Base-by-base conservation (phyloP, 2,113 vertebrate genomes). In the Cyanoramphus novaezelandiae region DNA sequence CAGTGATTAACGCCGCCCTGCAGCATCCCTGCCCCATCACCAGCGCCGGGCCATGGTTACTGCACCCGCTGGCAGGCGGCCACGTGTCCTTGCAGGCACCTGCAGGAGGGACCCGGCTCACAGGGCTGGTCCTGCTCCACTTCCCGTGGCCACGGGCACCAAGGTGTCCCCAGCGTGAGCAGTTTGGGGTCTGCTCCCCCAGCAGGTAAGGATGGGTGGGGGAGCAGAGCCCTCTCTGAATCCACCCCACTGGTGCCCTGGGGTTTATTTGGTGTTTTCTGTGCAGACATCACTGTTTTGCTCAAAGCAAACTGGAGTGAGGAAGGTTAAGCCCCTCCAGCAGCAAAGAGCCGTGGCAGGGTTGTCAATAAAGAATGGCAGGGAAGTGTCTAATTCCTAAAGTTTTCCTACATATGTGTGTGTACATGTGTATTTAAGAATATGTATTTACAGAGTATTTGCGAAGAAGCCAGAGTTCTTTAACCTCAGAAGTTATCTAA, bases 71-170 rank as follows among this genome's bases (percentile, higher is more conserved):
- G 94, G 94, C 88, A 63, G 0, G 0, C 1, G 6, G 95, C 95
- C 92, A 70, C 9, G 0, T 86, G 88, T 95, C 96, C 91, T 93
- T 70, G 92, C 76, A 94, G 92, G 91, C 94, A 95, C 55, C 72
- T 83, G 88, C 92, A 84, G 63, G 88, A 86, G 64, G 60, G 55
- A 95, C 65, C 86, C 81, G 82, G 68, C 79, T 93, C 28, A 68
- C 59, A 59, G 77, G 55, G 76, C 7, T 70, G 64, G 46, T 94
- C 64, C 88, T 90, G 86, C 83, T 83, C 37, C 55, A 49, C 71
- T 88, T 90, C 90, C 80, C 82, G 47, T 1, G 18, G 86, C 82
- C 1, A 0, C 2, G 0, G 70, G 65, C 43, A 50, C 25, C 60
- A 64, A 50, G 29, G 9, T 23, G 31, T 37, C 47, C 81, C 2